These are phyloP conservation scores for Samia ricini DNA, from an alignment of 1,140 invertebrate genomes.

Conservation along the genomic window DNA sequence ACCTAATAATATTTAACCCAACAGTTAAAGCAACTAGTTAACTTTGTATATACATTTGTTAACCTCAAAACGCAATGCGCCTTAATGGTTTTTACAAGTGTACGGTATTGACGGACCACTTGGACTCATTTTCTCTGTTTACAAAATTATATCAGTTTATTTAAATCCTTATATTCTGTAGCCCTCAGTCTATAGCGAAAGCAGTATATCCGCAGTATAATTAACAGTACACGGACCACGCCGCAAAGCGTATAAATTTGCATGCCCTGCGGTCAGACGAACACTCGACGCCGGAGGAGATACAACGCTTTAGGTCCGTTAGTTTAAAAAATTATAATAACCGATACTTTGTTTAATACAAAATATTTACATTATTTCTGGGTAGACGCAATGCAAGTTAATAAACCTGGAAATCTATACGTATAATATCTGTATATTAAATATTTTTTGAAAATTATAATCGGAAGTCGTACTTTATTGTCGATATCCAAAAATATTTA, in stretches of 20 bases:
- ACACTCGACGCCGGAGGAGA: slow-evolving; percentile 22
- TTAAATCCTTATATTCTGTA: not conserved
- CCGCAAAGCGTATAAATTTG: slow-evolving; percentile 43
- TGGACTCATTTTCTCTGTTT: too few relatives aligned
- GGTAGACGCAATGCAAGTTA: not conserved
- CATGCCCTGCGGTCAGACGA: slow-evolving; percentile 42
- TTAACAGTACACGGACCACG: slow-evolving; percentile 37
- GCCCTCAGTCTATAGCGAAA: slow-evolving; percentile 37
- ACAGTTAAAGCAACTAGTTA: too few relatives aligned
- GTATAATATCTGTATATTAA: too few relatives aligned
- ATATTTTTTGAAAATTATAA: too few relatives aligned
- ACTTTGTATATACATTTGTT: too few relatives aligned
- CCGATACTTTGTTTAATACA: not conserved
- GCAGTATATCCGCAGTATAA: slow-evolving; percentile 44
- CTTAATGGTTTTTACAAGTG: too few relatives aligned
- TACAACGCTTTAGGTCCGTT: not conserved
- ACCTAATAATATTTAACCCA: too few relatives aligned
- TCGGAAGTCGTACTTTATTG: too few relatives aligned
- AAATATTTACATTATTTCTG: not conserved
- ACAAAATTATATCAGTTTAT: not conserved
- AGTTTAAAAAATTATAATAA: not conserved
- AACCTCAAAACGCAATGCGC: too few relatives aligned
- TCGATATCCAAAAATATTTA: too few relatives aligned
- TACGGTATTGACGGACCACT: too few relatives aligned
- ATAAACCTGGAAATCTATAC: too few relatives aligned